phyloP scores from a whole-genome alignment of 2,888 invertebrate species.

The Catocala sponsa region DNA sequence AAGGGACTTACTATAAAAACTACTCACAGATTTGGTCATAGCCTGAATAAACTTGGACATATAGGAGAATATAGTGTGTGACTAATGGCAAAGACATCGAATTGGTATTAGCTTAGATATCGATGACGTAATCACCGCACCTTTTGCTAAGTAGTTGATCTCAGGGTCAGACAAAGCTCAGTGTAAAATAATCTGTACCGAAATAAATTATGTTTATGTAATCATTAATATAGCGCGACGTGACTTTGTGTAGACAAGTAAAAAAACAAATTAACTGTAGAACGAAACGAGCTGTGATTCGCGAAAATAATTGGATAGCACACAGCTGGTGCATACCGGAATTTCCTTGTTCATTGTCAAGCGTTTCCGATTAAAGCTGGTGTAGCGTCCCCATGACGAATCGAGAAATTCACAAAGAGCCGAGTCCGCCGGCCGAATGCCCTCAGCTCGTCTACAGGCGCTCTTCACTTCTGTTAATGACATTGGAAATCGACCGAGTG shows the following conservation, averaged over 20 bases:
- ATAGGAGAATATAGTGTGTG: conserved; percentile 20
- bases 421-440: conserved; percentile 49
- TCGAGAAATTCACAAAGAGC: conserved; percentile 69
- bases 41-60: conserved; percentile 20
- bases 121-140: conserved; percentile 38
- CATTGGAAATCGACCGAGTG: conserved; percentile 60
- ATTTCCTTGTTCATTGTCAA: conserved; percentile 77
- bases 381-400: conserved; percentile 68
- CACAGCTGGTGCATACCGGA: conserved; percentile 69
- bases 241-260: conserved; percentile 16
- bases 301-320: conserved; percentile 73
- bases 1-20: conserved; percentile 21
- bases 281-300: conserved; percentile 60
- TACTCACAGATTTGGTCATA: conserved; percentile 12
- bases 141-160: conserved; percentile 34
- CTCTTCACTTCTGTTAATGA: conserved; percentile 60
- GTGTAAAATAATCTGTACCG: neutral
- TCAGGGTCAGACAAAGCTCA: conserved; percentile 33
- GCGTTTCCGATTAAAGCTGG: conserved; percentile 67
- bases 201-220: neutral
- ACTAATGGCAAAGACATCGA: conserved; percentile 24
- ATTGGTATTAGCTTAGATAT: conserved; percentile 30
- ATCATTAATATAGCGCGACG: neutral
- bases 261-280: conserved; percentile 49
- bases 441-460: conserved; percentile 42